Conservation (phyloP, 2,888 invertebrate genomes). For the Hirtodrosophila confusa region DNA sequence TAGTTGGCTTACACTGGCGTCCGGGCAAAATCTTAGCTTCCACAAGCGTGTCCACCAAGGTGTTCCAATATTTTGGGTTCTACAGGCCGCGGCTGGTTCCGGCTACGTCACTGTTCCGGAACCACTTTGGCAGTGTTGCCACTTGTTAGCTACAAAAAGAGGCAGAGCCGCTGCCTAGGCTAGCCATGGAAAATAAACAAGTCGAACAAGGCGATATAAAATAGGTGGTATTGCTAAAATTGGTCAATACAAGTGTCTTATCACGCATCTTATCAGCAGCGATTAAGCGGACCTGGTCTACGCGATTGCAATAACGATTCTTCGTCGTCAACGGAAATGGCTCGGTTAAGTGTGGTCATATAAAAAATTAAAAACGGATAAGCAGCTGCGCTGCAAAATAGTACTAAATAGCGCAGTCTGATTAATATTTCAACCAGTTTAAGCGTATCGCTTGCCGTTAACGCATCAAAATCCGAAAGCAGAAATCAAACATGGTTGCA, state of each 20-base stretch:
- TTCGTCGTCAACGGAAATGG: slow-evolving; percentile 12
- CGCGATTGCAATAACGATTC: slow-evolving; percentile 31
- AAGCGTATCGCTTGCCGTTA: slow-evolving; percentile 39
- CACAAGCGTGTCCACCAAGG: no score
- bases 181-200: no score
- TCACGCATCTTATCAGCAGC: slow-evolving; percentile 41
- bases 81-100: no score
- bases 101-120: no score
- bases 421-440: slow-evolving; percentile 42
- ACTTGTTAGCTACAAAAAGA: no score
- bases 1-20: no score
- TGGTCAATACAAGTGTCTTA: slow-evolving; percentile 21
- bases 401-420: slow-evolving; percentile 33
- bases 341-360: slow-evolving; percentile 13
- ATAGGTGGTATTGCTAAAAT: neutral
- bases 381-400: slow-evolving; percentile 19
- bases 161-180: no score
- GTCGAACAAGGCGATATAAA: no score
- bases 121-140: no score
- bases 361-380: slow-evolving; percentile 39
- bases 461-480: slow-evolving; percentile 19
- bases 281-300: slow-evolving; percentile 17
- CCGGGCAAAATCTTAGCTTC: no score
- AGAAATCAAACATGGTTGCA: slow-evolving; percentile 49
- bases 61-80: no score